Evolutionary conservation across 2,888 invertebrate species (phyloP), one percentile per base, ranked within the genome.

Genomic region (Cyaniris semiargus): DNA sequence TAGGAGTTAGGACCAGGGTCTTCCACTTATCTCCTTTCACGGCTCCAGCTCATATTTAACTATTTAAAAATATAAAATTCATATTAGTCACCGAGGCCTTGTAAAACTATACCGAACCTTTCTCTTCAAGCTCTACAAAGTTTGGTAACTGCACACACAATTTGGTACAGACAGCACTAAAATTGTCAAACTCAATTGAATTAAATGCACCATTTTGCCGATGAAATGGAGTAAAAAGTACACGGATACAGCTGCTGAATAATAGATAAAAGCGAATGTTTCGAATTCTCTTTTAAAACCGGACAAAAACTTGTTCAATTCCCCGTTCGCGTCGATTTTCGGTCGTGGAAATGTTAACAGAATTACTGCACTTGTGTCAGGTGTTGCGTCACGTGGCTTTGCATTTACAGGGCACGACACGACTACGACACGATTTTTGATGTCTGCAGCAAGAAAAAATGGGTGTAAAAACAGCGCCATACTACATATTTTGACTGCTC

Each of bases 331-430:
- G 78, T 76, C 76, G 76, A 79, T 80, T 78, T 80, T 79, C 77
- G 79, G 76, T 77, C 58, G 75, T 77, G 75, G 79, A 79, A 78
- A 77, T 76, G 80, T 81, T 81, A 81, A 81, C 83, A 83, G 82
- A 85, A 85, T 84, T 85, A 81, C 80, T 74, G 76, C 80, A 75
- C 83, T 81, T 78, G 80, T 78, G 79, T 78, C 78, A 78, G 79
- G 80, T 80, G 80, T 77, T 79, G 72, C 80, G 77, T 77, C 76
- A 77, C 76, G 66, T 56, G 70, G 53, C 53, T 38, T 31, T 56
- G 23, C 56, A 38, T 72, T 76, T 58, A 38, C 34, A 53, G 10
- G 21, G 38, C 18, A 23, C 18, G 70, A 71, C 27, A 38, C 38
- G n/a, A 71, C 74, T 23, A 13, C 23, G n/a, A 48, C 3, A 48